A percentile compares a stretch with the other conserved stretches of the same genome.
Evolutionary conservation across 2,888 invertebrate genomes (phyloP).

Genomic region (Eudasyphora cyanicolor): DNA sequence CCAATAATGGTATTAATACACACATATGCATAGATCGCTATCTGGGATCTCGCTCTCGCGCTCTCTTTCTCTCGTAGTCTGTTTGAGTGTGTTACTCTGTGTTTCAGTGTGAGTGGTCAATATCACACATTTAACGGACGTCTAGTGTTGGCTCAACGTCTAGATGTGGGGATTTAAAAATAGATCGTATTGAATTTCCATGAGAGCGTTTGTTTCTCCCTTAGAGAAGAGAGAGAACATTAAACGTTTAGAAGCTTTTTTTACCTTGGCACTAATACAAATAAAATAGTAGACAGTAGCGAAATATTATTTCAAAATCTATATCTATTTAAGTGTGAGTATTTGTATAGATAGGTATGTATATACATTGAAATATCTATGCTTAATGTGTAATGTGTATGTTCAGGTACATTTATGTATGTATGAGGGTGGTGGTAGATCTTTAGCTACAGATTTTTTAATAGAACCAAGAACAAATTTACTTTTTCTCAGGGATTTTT

Average conservation of each 20-base stretch:
- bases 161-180: conserved; percentile 70
- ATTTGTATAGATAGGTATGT: background rate
- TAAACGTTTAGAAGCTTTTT: conserved; percentile 56
- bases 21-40: too few species aligned
- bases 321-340: background rate
- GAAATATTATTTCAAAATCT: conserved; percentile 33
- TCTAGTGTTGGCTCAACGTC: conserved; percentile 14
- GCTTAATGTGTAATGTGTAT: too few species aligned
- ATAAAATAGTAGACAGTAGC: conserved; percentile 16
- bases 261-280: conserved; percentile 74
- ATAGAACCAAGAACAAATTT: too few species aligned
- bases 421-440: conserved; percentile 18
- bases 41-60: too few species aligned
- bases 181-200: conserved; percentile 77
- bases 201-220: conserved; percentile 52
- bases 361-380: too few species aligned
- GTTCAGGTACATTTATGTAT: background rate
- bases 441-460: background rate
- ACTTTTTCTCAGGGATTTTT: background rate
- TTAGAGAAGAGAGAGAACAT: background rate
- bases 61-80: too few species aligned
- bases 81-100: background rate
- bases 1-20: too few species aligned
- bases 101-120: background rate
- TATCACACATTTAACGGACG: background rate